Base-by-base conservation (phyloP, 2,888 invertebrate genomes). In the Aethes cnicana region DNA sequence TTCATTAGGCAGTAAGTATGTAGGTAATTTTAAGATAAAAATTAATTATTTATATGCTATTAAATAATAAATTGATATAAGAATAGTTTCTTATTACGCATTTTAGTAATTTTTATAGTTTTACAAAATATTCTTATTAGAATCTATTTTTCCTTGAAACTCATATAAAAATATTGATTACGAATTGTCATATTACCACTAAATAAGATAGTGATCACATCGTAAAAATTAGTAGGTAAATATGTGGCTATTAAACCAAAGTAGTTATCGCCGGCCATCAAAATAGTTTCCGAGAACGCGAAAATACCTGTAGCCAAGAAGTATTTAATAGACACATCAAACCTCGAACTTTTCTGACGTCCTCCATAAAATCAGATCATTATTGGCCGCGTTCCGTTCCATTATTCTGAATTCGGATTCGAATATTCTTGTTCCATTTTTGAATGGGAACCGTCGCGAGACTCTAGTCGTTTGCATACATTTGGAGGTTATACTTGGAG, bases 271-370 rank as follows among this genome's bases (percentile, higher is more conserved):
- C 61, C 49, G 54, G 57, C 57, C 58, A 65, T 64, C 59, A 63
- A 62, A 67, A 64, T 62, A 66, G 59, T 61, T 56, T 59, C 58
- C 17, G 57, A 56, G 52, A 52, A 52, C 25, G 46, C 44, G 5
- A 52, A 44, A 52, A 52, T 46, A 39, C 56, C 57, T 36, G 46
- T 43, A 60, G 74, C 74, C 77, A 61, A 75, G 67, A 74, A 74
- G 72, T 74, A 79, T 77, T 77, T 77, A 73, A 79, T 77, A 77
- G 74, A 77, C 76, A 76, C 73, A 74, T 81, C 77, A 74, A 77
- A 73, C 59, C 67, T 58, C 61, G 65, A 77, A 74, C 68, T 69
- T 69, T 55, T 42, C 48, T 52, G 67, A 56, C 66, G 63, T 60
- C 55, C 47, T 61, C 65, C 68, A 74, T 79, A 77, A 78, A 79